Evolutionary conservation across 2,888 invertebrate genomes (phyloP).

Genomic region (Cheilosia impressa): DNA sequence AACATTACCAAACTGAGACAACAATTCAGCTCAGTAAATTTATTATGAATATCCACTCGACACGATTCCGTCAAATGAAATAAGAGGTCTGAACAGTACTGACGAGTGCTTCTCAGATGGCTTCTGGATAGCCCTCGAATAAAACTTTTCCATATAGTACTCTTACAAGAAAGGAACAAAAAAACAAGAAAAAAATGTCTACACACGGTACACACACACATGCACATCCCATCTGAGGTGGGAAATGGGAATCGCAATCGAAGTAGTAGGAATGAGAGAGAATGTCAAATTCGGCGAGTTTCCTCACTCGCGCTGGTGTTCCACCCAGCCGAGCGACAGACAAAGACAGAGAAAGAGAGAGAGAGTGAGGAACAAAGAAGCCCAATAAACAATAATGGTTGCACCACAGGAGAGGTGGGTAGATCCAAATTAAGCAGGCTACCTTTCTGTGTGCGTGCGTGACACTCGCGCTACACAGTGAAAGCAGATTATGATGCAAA

Average conservation of each 20-base stretch:
- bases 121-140: constrained; percentile 84
- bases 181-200: constrained; percentile 17
- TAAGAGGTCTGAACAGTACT: constrained; percentile 85
- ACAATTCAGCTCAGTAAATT: constrained; percentile 82
- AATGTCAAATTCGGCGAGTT: background rate
- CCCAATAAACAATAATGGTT: constrained; percentile 64
- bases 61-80: constrained; percentile 85
- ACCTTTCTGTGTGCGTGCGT: constrained; percentile 50
- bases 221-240: background rate
- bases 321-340: background rate
- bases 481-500: constrained; percentile 4
- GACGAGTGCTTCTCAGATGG: constrained; percentile 84
- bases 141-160: constrained; percentile 82
- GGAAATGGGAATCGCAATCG: constrained; percentile 38
- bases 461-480: constrained; percentile 12
- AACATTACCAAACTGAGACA: constrained; percentile 58
- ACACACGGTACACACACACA: constrained; percentile 15
- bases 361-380: constrained; percentile 44
- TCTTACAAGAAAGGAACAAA: constrained; percentile 73
- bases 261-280: background rate
- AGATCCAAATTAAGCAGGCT: constrained; percentile 42
- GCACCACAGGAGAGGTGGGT: constrained; percentile 65
- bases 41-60: constrained; percentile 84
- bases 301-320: background rate
- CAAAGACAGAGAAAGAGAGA: constrained; percentile 18